Evolutionary conservation across 2,888 invertebrate species (phyloP).

Genomic region (Ormyrus thymus): DNA sequence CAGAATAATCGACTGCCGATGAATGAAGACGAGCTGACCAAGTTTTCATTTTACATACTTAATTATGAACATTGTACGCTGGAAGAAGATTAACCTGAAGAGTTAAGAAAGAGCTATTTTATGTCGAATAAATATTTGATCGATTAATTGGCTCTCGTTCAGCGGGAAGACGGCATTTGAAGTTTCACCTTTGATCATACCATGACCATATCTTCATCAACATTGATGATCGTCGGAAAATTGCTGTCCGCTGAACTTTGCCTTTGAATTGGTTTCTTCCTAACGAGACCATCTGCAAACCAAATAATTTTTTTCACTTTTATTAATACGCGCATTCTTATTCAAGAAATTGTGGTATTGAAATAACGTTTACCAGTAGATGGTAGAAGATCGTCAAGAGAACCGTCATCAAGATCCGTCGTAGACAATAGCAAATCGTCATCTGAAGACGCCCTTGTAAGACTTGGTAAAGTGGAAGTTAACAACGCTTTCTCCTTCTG

Average conservation of each 20-base stretch:
- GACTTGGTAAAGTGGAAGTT: conserved; percentile 86
- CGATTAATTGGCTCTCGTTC: conserved; percentile 30
- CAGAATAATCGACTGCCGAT: conserved; percentile 36
- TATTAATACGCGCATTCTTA: neutral
- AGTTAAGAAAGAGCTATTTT: conserved; percentile 45
- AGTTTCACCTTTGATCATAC: conserved; percentile 69
- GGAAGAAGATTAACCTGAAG: conserved; percentile 43
- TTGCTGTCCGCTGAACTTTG: conserved; percentile 72
- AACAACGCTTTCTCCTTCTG: conserved; percentile 88
- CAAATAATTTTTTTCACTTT: neutral
- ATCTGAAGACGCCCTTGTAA: conserved; percentile 90
- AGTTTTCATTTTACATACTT: conserved; percentile 53
- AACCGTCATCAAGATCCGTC: conserved; percentile 87
- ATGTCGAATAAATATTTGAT: conserved; percentile 32
- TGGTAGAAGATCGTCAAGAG: conserved; percentile 77
- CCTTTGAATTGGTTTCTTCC: conserved; percentile 71
- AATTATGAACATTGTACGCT: conserved; percentile 53
- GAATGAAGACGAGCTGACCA: conserved; percentile 51
- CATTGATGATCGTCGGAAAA: conserved; percentile 71
- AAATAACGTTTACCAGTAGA: conserved; percentile 66
- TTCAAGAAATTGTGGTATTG: conserved; percentile 4
- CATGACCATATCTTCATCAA: conserved; percentile 74
- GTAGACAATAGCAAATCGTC: conserved; percentile 87
- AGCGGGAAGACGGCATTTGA: conserved; percentile 54
- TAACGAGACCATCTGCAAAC: conserved; percentile 69